Evolutionary conservation across 1,140 invertebrate genomes (phyloP), one percentile per base, ranked within the genome.

Genomic region (Probaryconus sp.): DNA sequence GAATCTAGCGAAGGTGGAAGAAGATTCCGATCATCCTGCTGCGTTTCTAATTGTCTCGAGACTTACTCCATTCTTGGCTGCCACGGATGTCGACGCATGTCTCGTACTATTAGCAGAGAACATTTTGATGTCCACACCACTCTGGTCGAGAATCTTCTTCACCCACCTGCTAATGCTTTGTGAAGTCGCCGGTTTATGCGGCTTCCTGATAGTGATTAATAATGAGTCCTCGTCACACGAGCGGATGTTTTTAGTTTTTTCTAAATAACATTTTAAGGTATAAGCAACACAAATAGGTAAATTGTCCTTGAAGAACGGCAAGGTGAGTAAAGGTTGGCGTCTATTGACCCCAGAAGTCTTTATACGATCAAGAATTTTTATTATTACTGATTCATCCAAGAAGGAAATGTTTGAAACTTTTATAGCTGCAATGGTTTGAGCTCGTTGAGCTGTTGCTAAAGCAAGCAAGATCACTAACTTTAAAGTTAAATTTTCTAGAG

Each of bases 401-500:
- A 28, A 11, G 3, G 7, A 5, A 14, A 50, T 21, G 31, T 63
- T 63, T 2, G 17, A 7, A 13, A 50, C 20, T 2, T 33, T 17
- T 7, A 50, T 63, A 10, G 65, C 37, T 11, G 72, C 18, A 4
- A 63, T 20, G 20, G 72, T 63, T 13, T 61, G 76, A 3, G 24
- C 35, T 40, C 40, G 33, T 17, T 74, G 48, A 9, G 24, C 43
- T 7, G 45, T 40, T 45, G 60, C 56, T 47, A 90, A 91, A 2
- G 89, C 87, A 37, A 94, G 89, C 16, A 92, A 64, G 2, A 90
- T 91, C 4, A 92, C 88, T 89, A 91, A 68, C 11, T 84, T 77
- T 51, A 51, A 51, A 13, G 18, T 53, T 26, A 61, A 20, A 38
- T 28, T 37, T 26, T 65, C 26, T 30, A 48, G 11, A 50, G 77